Percentiles rank a stretch among this genome's conserved stretches.
Evolutionary conservation across 2,113 vertebrate species (phyloP).

Genomic region (Chlamydotis undulata): DNA sequence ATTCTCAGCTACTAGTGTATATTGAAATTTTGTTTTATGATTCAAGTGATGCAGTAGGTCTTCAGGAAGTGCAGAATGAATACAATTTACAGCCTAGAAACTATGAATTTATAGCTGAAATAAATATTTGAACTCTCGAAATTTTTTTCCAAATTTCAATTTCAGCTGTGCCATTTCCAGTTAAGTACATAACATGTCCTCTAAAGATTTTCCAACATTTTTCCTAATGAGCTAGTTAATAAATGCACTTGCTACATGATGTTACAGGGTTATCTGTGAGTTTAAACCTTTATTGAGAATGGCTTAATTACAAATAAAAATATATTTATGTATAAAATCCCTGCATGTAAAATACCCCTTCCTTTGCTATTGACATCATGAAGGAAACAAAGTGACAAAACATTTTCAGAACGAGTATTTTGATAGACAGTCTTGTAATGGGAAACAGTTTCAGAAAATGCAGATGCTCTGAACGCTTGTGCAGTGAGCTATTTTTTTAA

Average conservation of each 20-base stretch:
- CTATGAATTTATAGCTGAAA: neutral
- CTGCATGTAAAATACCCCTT: slow-evolving; percentile 74
- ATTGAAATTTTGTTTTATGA: neutral
- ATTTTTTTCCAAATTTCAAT: neutral
- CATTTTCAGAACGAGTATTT: neutral
- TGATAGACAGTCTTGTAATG: neutral
- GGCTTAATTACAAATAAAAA: slow-evolving; percentile 78
- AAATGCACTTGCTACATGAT: neutral
- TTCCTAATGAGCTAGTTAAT: neutral
- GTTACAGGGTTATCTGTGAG: slow-evolving; percentile 16
- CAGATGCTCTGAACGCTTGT: neutral
- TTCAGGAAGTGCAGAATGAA: neutral
- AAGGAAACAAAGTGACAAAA: slow-evolving; percentile 20
- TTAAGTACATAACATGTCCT: neutral
- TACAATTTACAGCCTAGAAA: neutral
- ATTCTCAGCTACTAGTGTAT: neutral
- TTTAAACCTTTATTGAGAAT: slow-evolving; percentile 75
- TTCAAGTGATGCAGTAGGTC: neutral
- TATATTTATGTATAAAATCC: slow-evolving; percentile 79
- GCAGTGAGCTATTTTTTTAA: neutral
- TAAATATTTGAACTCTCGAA: neutral
- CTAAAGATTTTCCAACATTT: neutral
- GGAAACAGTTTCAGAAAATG: neutral
- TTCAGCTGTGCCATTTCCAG: neutral
- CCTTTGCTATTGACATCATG: slow-evolving; percentile 32